Conservation (phyloP, 1,140 invertebrate species). For the Pectinophora gossypiella region DNA sequence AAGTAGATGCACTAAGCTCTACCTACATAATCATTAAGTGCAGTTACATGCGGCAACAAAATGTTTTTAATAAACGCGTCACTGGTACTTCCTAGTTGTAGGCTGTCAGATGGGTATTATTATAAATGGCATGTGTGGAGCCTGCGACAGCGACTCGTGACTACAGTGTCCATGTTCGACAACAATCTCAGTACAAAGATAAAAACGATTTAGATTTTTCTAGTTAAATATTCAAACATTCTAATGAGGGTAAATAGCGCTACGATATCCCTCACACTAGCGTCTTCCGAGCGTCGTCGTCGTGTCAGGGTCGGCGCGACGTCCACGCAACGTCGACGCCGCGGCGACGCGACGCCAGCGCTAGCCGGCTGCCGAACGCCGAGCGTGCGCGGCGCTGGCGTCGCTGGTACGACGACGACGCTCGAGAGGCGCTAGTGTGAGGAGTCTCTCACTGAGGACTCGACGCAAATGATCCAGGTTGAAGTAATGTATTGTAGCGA, state of each 20-base stretch:
- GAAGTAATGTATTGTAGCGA: no score
- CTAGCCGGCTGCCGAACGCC: no score
- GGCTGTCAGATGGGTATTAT: conserved; percentile 40
- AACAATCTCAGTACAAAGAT: neutral
- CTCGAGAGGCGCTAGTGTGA: no score
- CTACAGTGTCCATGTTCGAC: neutral
- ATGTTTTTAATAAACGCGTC: conserved; percentile 27
- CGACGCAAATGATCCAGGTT: no score
- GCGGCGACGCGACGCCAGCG: neutral
- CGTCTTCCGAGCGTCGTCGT: neutral
- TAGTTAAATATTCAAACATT: neutral
- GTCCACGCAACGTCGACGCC: neutral
- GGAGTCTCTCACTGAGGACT: no score
- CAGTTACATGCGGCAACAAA: neutral
- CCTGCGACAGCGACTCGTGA: conserved; percentile 31
- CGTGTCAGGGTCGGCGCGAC: neutral
- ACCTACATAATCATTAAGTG: neutral
- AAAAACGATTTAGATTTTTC: neutral
- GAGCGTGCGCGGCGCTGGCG: no score
- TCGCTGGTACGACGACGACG: no score
- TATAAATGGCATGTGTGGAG: conserved; percentile 51
- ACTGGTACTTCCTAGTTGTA: conserved; percentile 40
- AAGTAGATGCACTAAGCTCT: neutral
- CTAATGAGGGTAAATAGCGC: neutral
- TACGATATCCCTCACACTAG: no score